phyloP scores from a whole-genome alignment of 2,888 invertebrate genomes.

The Chloroclysta siterata region DNA sequence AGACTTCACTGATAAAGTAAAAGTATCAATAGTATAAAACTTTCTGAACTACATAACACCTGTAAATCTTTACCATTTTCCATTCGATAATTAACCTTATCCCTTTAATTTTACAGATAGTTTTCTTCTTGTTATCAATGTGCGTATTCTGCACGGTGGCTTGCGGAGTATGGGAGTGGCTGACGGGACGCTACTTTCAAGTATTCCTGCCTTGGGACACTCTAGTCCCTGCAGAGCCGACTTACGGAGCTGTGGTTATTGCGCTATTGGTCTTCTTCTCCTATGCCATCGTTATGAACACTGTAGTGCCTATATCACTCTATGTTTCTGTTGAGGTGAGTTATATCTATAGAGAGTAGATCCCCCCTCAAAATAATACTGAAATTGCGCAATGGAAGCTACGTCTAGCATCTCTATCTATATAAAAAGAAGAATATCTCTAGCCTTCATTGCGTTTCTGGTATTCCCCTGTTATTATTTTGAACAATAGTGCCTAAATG shows the following conservation, averaged over 20 bases:
- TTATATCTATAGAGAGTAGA: conserved; percentile 22
- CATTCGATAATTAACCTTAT: conserved; percentile 1
- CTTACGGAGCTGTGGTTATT: conserved; percentile 95
- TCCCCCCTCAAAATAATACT: no score
- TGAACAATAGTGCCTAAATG: no score
- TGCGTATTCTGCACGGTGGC: conserved; percentile 99
- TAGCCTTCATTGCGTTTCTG: no score
- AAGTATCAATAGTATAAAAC: no score
- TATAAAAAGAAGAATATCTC: no score
- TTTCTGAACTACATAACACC: background rate
- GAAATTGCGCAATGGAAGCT: no score
- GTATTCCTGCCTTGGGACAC: conserved; percentile 97
- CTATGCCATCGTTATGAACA: conserved; percentile 99
- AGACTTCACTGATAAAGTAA: background rate
- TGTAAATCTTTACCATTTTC: background rate
- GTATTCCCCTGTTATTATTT: no score
- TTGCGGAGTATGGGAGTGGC: conserved; percentile 98
- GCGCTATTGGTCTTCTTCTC: conserved; percentile 99
- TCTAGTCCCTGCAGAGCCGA: conserved; percentile 93
- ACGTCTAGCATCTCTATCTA: no score
- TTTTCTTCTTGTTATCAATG: conserved; percentile 98
- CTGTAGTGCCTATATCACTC: conserved; percentile 99
- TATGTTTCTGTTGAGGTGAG: conserved; percentile 97
- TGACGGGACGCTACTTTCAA: conserved; percentile 95
- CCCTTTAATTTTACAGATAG: conserved; percentile 89